A percentile compares a stretch with the other conserved stretches of the same genome.
phyloP scores from a whole-genome alignment of 1,140 invertebrate genomes.

The Helicoverpa zea region DNA sequence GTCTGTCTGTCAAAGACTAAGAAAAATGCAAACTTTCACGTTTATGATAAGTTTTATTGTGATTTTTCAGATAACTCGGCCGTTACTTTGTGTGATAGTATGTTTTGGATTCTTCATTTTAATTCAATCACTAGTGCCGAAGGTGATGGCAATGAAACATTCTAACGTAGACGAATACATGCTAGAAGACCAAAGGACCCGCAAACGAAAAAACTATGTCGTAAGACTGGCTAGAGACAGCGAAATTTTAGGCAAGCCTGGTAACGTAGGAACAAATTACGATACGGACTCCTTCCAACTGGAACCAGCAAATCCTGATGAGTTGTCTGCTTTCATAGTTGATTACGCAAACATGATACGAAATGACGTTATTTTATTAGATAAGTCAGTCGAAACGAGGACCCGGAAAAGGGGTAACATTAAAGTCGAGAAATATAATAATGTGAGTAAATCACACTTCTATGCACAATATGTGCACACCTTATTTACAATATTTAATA shows the following conservation, averaged over 20 bases:
- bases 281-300: conserved; percentile 60
- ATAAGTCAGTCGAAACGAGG: conserved; percentile 79
- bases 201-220: conserved; percentile 73
- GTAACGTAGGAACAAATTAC: conserved; percentile 61
- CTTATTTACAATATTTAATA: neutral
- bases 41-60: too few species aligned
- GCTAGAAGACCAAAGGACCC: conserved; percentile 73
- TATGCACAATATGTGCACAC: neutral
- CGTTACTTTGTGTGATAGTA: conserved; percentile 57
- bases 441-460: conserved; percentile 63
- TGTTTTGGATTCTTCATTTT: conserved; percentile 63
- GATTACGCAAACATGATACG: conserved; percentile 81
- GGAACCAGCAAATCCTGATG: conserved; percentile 65
- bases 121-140: conserved; percentile 65
- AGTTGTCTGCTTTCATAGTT: conserved; percentile 71
- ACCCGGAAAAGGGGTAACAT: conserved; percentile 77
- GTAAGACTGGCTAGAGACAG: conserved; percentile 65
- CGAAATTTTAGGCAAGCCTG: conserved; percentile 56
- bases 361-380: conserved; percentile 77
- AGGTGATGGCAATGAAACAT: conserved; percentile 64
- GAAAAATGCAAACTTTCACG: too few species aligned
- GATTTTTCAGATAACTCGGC: conserved; percentile 64
- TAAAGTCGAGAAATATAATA: conserved; percentile 66
- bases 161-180: conserved; percentile 71
- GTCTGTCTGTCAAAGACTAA: too few species aligned